These are phyloP conservation scores for Hesperia comma DNA, from an alignment of 2,888 invertebrate genomes.

Conservation along the genomic window DNA sequence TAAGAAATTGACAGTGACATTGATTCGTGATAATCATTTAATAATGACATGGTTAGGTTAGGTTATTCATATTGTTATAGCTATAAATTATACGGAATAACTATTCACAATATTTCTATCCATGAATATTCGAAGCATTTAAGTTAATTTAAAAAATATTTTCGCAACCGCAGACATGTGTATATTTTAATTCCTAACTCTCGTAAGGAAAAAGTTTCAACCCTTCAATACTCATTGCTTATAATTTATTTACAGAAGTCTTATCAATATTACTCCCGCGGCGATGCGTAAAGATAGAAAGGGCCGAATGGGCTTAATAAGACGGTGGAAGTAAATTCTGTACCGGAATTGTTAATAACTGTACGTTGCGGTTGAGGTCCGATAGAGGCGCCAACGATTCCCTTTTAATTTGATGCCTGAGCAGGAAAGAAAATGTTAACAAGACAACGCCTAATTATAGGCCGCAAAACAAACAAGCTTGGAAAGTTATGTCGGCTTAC, in stretches of 20 bases:
- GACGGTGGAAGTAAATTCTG: constrained; percentile 81
- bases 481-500: constrained; percentile 60
- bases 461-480: constrained; percentile 76
- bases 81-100: no score
- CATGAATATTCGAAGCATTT: no score
- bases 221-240: not conserved
- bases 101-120: no score
- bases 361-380: constrained; percentile 71
- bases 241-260: constrained; percentile 34
- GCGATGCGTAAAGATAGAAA: constrained; percentile 64
- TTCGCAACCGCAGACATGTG: no score
- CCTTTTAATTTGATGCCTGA: constrained; percentile 80
- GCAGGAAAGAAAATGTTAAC: constrained; percentile 73
- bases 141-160: no score
- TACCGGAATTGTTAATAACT: constrained; percentile 82
- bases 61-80: no score
- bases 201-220: not conserved
- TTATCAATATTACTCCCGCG: constrained; percentile 59
- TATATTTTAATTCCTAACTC: not conserved
- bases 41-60: no score
- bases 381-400: constrained; percentile 64
- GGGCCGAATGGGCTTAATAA: constrained; percentile 78
- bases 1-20: no score
- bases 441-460: constrained; percentile 80
- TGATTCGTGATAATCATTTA: no score